Base-by-base conservation (phyloP, 2,113 vertebrate species). In the Lagopus muta region DNA sequence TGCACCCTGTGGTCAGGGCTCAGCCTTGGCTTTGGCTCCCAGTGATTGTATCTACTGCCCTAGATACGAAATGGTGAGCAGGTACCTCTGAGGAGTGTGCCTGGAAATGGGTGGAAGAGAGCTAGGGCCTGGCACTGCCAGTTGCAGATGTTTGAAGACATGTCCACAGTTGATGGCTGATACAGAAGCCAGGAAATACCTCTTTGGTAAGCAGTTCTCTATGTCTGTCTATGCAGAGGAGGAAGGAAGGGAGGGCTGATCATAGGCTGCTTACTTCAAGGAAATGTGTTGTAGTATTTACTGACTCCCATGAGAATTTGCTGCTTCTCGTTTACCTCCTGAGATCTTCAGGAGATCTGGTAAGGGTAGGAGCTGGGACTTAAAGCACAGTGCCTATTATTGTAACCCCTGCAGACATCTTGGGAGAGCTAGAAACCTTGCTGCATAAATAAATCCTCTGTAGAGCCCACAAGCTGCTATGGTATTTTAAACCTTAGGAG, bases 301-400 rank as follows among this genome's bases (percentile, higher is more conserved):
- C 12, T 21, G 3, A 1, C 13, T 58, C 70, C 58, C 1, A 0
- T 2, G 50, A 21, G 50, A 34, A 43, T 47, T 27, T 17, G 45
- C 3, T 7, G 6, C n/a, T 21, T 38, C 76, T 21, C 19, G 0
- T 17, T 25, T 28, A 25, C 40, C 38, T 52, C 11, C 55, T 30
- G 0, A 1, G 34, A 8, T 22, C n/a, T 60, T 16, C 21, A 3
- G 2, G 34, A 36, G 54, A 13, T 2, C 48, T 10, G 3, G 1
- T 5, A 20, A 43, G 60, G 5, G 5, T 1, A 12, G 40, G 3
- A 80, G 9, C 76, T 4, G 55, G 76, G 88, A 5, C 80, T 91
- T 58, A 47, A 57, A 71, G 67, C 66, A 7, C 30, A 6, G 45
- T 8, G 55, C 55, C 50, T 16, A 22, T 10, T 3, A 2, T 2